A percentile compares a stretch with the other conserved stretches of the same genome.
Conservation (phyloP, 2,113 vertebrate species). For the Rattus norvegicus region GRCr8 NC_086035.1:40832501-40833000, state of each 20-base stretch:
- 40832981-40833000: not conserved
- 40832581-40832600: not conserved
- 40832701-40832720: not conserved
- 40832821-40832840: not conserved
- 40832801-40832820: not conserved
- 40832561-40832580: slow-evolving; percentile 19
- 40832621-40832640: not conserved
- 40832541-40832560: not conserved
- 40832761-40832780: not conserved
- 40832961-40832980: not conserved
- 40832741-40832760: too few relatives aligned
- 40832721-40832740: not conserved
- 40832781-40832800: not conserved
- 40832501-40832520: not conserved
- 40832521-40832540: not conserved
- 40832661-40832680: not conserved
- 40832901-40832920: not conserved
- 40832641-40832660: not conserved
- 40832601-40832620: not conserved
- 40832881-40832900: not conserved
- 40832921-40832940: not conserved
- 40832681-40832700: not conserved
- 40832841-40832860: not conserved
- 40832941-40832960: not conserved
- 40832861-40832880: not conserved